Evolutionary conservation across 2,113 vertebrate genomes (phyloP).

Genomic region (Mixornis gularis): DNA sequence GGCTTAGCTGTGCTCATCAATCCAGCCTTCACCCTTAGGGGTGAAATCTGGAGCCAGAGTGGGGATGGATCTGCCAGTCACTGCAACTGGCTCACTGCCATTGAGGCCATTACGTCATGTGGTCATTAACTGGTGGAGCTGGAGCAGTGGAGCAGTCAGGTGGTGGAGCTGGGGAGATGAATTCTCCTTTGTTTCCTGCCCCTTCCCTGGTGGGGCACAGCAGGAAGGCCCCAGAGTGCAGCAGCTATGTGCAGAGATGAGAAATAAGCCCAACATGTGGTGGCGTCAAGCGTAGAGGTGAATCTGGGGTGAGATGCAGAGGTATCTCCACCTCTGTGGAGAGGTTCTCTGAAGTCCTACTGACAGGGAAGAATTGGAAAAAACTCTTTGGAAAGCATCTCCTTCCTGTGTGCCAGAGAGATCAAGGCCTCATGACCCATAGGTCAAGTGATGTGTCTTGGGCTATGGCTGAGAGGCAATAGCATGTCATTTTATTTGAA

Average conservation of each 20-base stretch:
- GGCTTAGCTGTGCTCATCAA: not conserved
- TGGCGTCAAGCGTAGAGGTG: not conserved
- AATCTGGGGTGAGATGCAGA: not conserved
- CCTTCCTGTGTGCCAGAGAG: not conserved
- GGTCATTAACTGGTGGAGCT: not conserved
- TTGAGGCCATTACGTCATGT: not conserved
- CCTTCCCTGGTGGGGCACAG: not conserved
- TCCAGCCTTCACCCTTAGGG: not conserved
- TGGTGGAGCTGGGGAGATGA: not conserved
- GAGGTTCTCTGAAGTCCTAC: not conserved
- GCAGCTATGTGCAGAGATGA: accelerated
- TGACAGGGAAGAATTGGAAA: not conserved
- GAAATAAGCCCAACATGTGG: not conserved
- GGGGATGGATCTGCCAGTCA: slow-evolving; percentile 7
- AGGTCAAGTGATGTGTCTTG: not conserved
- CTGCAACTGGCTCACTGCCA: not conserved
- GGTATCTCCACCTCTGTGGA: not conserved
- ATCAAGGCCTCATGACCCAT: accelerated
- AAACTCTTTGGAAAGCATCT: not conserved
- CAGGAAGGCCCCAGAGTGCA: not conserved
- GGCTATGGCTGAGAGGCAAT: not conserved
- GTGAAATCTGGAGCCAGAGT: not conserved
- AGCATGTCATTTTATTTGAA: not conserved
- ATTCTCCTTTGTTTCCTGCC: not conserved
- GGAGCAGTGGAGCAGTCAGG: not conserved